Evolutionary conservation across 1,140 invertebrate species (phyloP), one percentile per base, ranked within the genome.

Genomic region (Drosophila simulans): DNA sequence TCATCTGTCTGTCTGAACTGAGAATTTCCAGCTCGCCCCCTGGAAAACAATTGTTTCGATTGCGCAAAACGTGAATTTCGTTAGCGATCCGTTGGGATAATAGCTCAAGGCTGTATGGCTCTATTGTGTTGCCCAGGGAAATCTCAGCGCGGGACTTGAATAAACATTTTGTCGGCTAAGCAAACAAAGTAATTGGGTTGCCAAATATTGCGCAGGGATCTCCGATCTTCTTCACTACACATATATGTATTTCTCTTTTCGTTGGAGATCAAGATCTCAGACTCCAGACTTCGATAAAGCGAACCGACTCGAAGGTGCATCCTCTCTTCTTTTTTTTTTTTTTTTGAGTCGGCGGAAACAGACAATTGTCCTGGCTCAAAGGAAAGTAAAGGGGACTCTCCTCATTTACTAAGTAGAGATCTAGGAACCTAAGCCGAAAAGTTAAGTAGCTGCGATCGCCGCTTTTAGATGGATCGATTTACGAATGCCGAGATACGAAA

Each of bases 91-190:
- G 15, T 3, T 37, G 59, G 80, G 84, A 88, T 88, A 88, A 88
- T 88, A 88, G 84, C 85, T 89, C 80, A 88, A 89, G 84, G 84
- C 80, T 89, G 76, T 89, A 51, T 89, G 84, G 64, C 56, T 70
- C 80, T 84, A 88, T 88, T 88, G 84, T 88, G 4, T 59, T 13
- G 10, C 17, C 27, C 3, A 13, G 25, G 27, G 25, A 20, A 4
- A 5, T 64, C 64, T 49, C 49, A 12, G 42, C 40, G 54, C 51
- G 25, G n/a, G 54, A 76, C 80, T 89, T 80, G 72, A 84, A 80
- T 84, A 88, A 88, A 88, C 79, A 88, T 76, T 75, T 75, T 42
- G 83, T 63, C 82, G 84, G 80, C 84, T 83, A 88, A 83, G 62
- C 79, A 89, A 89, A 88, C 73, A 63, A 60, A 48, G 75, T 89